Percentiles rank a stretch among this genome's conserved stretches.
phyloP scores from a whole-genome alignment of 2,797 vertebrate genomes.

The Sebastolobus alascanus region DNA sequence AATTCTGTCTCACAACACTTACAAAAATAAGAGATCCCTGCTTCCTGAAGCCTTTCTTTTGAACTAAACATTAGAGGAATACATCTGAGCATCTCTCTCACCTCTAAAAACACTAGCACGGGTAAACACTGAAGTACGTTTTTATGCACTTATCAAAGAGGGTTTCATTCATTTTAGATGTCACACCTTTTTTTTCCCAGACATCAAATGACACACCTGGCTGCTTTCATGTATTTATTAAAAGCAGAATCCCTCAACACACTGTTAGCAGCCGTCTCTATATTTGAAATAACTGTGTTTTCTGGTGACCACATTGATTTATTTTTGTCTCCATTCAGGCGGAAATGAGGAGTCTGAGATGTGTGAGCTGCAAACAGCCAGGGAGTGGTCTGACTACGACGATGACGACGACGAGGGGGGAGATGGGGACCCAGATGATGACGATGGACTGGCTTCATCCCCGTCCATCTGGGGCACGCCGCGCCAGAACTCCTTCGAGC shows the following conservation, averaged over 20 bases:
- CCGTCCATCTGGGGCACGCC: constrained; percentile 91
- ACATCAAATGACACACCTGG: constrained; percentile 35
- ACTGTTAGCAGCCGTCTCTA: background rate
- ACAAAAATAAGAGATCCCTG: background rate
- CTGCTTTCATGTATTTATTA: constrained; percentile 35
- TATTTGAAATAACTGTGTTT: background rate
- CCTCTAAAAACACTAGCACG: constrained; percentile 7
- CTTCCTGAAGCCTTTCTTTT: constrained; percentile 1
- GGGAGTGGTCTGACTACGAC: constrained; percentile 91
- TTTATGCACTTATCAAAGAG: constrained; percentile 50
- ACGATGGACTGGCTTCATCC: constrained; percentile 78
- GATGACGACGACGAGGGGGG: constrained; percentile 85
- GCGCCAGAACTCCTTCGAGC: constrained; percentile 86
- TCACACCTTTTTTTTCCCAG: background rate
- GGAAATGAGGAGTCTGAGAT: constrained; percentile 92
- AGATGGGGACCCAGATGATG: constrained; percentile 75
- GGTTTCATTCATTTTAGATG: constrained; percentile 43
- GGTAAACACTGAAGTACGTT: constrained; percentile 14
- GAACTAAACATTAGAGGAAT: background rate
- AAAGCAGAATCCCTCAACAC: constrained; percentile 11
- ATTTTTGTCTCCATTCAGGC: constrained; percentile 76
- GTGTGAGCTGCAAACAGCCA: constrained; percentile 90
- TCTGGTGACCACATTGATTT: background rate
- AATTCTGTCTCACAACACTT: background rate
- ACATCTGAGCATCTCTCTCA: background rate